These are phyloP conservation scores for Pogonomyrmex barbatus DNA, from an alignment of 1,140 invertebrate species.

Conservation along the genomic window DNA sequence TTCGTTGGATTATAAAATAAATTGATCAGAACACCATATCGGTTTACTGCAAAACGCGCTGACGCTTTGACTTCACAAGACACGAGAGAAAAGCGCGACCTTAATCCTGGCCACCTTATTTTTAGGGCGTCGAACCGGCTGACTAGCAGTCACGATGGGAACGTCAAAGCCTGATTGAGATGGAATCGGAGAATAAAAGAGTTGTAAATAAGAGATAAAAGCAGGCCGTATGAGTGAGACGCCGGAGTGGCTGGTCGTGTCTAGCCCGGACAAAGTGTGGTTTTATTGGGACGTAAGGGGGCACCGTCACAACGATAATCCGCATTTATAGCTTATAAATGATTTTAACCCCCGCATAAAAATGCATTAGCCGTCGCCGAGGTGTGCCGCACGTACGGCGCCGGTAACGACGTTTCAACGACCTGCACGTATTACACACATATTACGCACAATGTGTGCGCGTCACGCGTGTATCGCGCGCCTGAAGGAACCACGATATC, in stretches of 20 bases:
- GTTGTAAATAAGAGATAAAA: conserved; percentile 87
- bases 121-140: conserved; percentile 55
- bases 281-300: conserved; percentile 84
- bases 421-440: conserved; percentile 25
- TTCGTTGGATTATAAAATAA: conserved; percentile 3
- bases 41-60: not conserved
- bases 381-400: conserved; percentile 75
- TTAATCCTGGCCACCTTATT: conserved; percentile 64
- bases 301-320: conserved; percentile 81
- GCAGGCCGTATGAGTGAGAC: conserved; percentile 73
- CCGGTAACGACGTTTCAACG: conserved; percentile 42
- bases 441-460: not conserved
- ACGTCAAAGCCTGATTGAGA: conserved; percentile 83
- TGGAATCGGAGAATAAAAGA: conserved; percentile 86
- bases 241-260: conserved; percentile 83
- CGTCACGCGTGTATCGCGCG: not conserved
- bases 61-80: not conserved
- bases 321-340: conserved; percentile 87
- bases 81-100: conserved; percentile 36
- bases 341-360: conserved; percentile 85
- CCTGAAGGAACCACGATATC: conserved; percentile 36
- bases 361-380: conserved; percentile 83
- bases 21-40: not conserved
- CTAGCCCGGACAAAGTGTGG: conserved; percentile 81
- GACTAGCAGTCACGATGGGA: conserved; percentile 9